Evolutionary conservation across 2,888 invertebrate genomes (phyloP).

Genomic region (Agrochola lychnidis): DNA sequence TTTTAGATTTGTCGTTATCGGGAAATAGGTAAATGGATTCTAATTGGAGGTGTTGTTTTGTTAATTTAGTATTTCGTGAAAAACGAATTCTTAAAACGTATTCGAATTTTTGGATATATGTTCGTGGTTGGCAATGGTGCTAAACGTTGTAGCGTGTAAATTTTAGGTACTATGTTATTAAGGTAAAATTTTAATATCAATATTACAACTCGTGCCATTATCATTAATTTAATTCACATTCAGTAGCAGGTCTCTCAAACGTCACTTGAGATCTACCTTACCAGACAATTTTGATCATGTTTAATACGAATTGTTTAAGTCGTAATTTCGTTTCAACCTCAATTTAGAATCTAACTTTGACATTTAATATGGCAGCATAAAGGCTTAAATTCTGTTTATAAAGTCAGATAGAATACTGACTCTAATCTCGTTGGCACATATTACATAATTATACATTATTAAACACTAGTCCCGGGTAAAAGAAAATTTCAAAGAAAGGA

Average conservation of each 20-base stretch:
- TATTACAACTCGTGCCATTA: not conserved
- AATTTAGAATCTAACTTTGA: constrained; percentile 19
- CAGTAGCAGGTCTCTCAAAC: not conserved
- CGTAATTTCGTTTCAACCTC: constrained; percentile 26
- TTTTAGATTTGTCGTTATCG: constrained; percentile 20
- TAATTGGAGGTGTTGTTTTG: constrained; percentile 1
- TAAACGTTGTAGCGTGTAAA: not conserved
- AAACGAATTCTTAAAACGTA: not conserved
- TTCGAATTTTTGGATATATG: not conserved
- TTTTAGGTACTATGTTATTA: not conserved
- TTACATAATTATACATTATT: not conserved
- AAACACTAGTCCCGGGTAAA: not conserved
- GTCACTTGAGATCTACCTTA: not conserved
- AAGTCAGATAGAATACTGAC: not conserved
- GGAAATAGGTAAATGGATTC: not conserved
- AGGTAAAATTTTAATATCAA: too few species aligned
- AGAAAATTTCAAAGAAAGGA: not conserved
- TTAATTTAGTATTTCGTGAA: not conserved
- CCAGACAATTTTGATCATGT: not conserved
- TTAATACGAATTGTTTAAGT: not conserved
- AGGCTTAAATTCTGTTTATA: not conserved
- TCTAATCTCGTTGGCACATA: not conserved
- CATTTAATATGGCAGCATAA: not conserved
- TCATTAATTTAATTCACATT: not conserved
- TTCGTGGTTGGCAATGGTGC: not conserved